Evolutionary conservation across 2,888 invertebrate genomes (phyloP), one percentile per base, ranked within the genome.

Genomic region (Margaritifera margaritifera): DNA sequence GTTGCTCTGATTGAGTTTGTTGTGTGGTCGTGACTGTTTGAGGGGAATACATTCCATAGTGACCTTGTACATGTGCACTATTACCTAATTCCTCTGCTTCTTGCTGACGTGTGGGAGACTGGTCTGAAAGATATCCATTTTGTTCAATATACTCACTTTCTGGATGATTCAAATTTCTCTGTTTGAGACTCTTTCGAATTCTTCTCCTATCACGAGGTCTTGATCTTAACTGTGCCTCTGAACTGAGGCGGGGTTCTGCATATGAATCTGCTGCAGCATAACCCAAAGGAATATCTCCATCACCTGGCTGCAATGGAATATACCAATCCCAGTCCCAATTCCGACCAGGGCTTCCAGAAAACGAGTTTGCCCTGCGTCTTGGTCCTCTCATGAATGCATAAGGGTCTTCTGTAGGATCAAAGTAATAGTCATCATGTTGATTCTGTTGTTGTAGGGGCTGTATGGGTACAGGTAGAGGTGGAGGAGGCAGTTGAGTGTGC

Each of bases 311-410:
- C 56, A 77, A 76, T 0, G 83, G 84, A 64, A 81, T 74, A 24
- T 76, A 79, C 81, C 81, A 80, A 79, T 84, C 84, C 68, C 84
- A 84, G 42, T 83, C 84, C 75, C 79, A 86, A 59, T 84, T 80
- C 18, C 84, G 65, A 66, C 78, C 81, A 25, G 78, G 79, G 54
- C 79, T 80, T 4, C 85, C 85, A 15, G 84, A 86, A 63, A 86
- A 86, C 0, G 85, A 86, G 66, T 84, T 84, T 2, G 85, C 85
- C 22, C 85, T 79, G n/a, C 84, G 71, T 19, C 84, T 71, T 11
- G 84, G 85, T 62, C 84, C 83, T 63, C 81, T 75, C 85, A 86
- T 86, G 70, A 86, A 86, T n/a, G 84, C 84, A 61, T 81, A 78
- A 8, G 84, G 83, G 61, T 86, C 83, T 52, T 86, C 85, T 20